Conservation (phyloP, 2,113 vertebrate genomes). For the Holacanthus passer region DNA sequence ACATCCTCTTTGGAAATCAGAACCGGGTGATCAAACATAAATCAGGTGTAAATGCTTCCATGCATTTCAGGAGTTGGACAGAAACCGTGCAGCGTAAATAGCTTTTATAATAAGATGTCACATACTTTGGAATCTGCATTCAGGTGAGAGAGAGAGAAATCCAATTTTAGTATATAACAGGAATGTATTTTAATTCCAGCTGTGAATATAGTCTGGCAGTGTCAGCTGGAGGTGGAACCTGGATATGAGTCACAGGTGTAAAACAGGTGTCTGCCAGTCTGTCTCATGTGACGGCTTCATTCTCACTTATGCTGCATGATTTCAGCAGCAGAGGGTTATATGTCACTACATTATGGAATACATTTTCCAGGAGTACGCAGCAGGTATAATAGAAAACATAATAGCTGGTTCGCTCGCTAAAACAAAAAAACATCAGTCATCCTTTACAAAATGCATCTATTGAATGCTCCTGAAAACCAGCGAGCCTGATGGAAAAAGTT, state of each 20-base stretch:
- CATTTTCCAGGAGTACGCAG: neutral
- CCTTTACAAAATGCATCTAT: neutral
- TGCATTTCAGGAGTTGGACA: neutral
- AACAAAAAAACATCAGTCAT: neutral
- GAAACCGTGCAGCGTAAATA: neutral
- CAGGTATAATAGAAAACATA: slow-evolving; percentile 4
- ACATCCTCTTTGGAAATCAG: neutral
- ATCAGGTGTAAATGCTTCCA: neutral
- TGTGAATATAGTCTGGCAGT: neutral
- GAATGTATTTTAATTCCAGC: slow-evolving; percentile 8
- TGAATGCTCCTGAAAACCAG: neutral
- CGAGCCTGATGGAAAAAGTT: neutral
- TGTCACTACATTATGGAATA: neutral
- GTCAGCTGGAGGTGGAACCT: neutral
- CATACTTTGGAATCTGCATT: neutral
- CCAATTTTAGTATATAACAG: neutral
- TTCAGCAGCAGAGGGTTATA: neutral
- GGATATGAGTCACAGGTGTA: slow-evolving; percentile 22
- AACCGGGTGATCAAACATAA: neutral
- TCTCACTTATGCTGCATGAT: neutral
- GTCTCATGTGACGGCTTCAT: neutral
- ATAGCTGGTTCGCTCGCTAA: neutral
- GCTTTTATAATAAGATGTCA: neutral
- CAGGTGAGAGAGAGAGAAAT: neutral
- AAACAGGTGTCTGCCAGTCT: slow-evolving; percentile 9